Percentiles rank a stretch among this genome's conserved stretches.
phyloP scores from a whole-genome alignment of 2,113 vertebrate species.

The Myotis yumanensis region DNA sequence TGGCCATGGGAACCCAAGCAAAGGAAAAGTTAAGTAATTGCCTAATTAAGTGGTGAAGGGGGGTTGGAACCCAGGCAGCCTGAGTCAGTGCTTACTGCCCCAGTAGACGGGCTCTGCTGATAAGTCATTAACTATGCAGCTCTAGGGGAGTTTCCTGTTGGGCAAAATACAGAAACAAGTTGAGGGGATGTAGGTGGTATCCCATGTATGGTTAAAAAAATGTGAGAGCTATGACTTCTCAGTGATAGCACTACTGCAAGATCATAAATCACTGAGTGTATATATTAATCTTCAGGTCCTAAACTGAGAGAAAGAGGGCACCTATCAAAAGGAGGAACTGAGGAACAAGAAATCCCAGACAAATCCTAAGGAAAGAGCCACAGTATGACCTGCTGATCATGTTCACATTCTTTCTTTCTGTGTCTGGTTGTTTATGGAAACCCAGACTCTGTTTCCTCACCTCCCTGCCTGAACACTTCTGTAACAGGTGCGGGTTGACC shows the following conservation, averaged over 20 bases:
- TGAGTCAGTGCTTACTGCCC: neutral
- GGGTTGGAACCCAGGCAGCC: slow-evolving; percentile 23
- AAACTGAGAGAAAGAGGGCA: neutral
- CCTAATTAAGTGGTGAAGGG: slow-evolving; percentile 32
- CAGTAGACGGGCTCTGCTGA: neutral
- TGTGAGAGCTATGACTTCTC: neutral
- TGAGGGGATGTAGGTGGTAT: neutral
- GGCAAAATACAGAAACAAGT: neutral
- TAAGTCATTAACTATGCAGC: neutral
- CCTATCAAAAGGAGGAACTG: neutral
- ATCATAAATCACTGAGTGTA: neutral
- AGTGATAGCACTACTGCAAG: neutral
- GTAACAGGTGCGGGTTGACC: neutral
- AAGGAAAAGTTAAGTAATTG: slow-evolving; percentile 42
- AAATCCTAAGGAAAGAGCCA: neutral
- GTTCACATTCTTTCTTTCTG: neutral
- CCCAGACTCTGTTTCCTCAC: neutral
- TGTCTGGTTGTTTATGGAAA: neutral
- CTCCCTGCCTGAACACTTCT: neutral
- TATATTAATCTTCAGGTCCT: neutral
- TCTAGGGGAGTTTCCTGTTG: neutral
- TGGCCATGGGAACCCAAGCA: neutral
- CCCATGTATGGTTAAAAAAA: neutral
- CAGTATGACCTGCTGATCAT: neutral
- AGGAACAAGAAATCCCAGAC: neutral